Percentiles rank a stretch among this genome's conserved stretches.
phyloP scores from a whole-genome alignment of 1,140 invertebrate genomes.

The Druon quercuslanigerum region DNA sequence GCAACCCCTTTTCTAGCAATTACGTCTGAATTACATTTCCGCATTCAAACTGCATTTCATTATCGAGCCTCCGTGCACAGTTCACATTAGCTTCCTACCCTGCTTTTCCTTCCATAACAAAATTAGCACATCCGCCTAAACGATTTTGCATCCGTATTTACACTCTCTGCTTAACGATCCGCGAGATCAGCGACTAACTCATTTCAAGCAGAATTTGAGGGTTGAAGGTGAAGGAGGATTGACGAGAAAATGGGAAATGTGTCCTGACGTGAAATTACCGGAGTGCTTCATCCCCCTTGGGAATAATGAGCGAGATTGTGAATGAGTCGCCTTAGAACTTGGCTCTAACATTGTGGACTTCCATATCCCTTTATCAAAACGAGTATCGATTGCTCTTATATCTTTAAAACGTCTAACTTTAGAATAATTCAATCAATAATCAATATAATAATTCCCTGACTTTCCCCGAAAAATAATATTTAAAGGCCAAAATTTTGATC shows the following conservation, averaged over 20 bases:
- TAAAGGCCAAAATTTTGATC: too few relatives aligned
- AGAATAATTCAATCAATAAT: too few relatives aligned
- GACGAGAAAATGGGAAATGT: conserved; percentile 31
- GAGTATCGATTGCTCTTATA: not conserved
- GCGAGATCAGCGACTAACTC: conserved; percentile 47
- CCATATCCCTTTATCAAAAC: conserved; percentile 15
- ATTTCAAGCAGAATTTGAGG: conserved; percentile 31
- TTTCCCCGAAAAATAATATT: too few relatives aligned
- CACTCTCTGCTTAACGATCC: conserved; percentile 47
- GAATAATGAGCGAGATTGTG: conserved; percentile 54
- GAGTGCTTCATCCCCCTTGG: conserved; percentile 46
- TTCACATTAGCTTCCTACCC: conserved; percentile 9
- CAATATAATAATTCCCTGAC: too few relatives aligned
- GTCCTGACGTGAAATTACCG: conserved; percentile 53
- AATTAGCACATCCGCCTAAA: conserved; percentile 45
- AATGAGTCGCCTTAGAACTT: conserved; percentile 44
- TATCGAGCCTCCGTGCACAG: not conserved
- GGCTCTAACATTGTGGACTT: conserved; percentile 20
- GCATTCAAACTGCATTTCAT: conserved; percentile 33
- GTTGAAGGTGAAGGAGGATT: conserved; percentile 31
- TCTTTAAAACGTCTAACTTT: not conserved
- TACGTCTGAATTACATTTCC: conserved; percentile 37
- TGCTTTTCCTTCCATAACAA: conserved; percentile 41
- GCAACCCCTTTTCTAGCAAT: conserved; percentile 13
- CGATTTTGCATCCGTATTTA: conserved; percentile 52